Conservation (phyloP, 2,888 invertebrate genomes). For the Meiosimyza decipiens region DNA sequence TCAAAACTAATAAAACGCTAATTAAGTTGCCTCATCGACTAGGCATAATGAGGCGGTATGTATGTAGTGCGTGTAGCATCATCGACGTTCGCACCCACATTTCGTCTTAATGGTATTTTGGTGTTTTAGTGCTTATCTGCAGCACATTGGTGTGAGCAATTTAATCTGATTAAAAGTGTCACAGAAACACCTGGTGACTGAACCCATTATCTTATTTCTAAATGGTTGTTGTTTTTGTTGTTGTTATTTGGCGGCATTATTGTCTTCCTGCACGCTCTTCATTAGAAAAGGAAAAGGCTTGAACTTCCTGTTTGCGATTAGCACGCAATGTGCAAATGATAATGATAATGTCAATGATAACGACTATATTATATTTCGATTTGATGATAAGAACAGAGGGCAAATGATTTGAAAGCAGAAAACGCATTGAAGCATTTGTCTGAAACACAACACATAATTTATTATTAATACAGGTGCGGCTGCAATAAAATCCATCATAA, state of each 20-base stretch:
- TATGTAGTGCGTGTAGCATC: neutral
- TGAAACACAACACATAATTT: too few species aligned
- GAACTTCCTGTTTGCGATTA: constrained; percentile 17
- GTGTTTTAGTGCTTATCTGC: constrained; percentile 34
- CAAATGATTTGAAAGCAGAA: too few species aligned
- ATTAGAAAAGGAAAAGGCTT: neutral
- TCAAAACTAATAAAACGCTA: constrained; percentile 11
- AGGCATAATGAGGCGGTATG: neutral
- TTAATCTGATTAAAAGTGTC: constrained; percentile 40
- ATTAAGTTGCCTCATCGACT: constrained; percentile 4
- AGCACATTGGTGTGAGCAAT: constrained; percentile 34
- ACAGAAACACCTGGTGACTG: constrained; percentile 37
- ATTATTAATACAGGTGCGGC: too few species aligned
- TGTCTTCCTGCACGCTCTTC: neutral
- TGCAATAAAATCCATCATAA: too few species aligned
- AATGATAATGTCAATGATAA: constrained; percentile 15
- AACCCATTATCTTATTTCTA: constrained; percentile 8
- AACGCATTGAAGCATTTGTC: too few species aligned
- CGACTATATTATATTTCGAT: constrained; percentile 14
- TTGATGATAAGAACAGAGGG: neutral
- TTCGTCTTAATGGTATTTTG: constrained; percentile 3
- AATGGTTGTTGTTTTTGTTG: constrained; percentile 9
- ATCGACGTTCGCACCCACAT: constrained; percentile 10
- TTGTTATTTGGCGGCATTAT: neutral
- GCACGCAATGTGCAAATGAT: constrained; percentile 22